Evolutionary conservation across 2,888 invertebrate genomes (phyloP).

Genomic region (Rhagophthalmus giganteus): DNA sequence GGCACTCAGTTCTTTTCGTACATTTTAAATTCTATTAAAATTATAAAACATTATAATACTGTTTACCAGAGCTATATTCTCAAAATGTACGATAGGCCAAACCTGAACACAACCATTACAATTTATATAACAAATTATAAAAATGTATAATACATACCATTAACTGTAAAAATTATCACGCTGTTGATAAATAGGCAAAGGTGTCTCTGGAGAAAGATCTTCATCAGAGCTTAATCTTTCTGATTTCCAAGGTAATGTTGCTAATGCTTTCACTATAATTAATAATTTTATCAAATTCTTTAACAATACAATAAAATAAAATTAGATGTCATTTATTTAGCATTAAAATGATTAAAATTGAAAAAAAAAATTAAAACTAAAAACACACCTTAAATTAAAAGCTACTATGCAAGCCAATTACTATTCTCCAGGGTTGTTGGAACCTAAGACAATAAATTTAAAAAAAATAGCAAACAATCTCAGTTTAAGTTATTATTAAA

Average conservation of each 20-base stretch:
- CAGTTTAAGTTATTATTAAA: no score
- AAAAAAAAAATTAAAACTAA: slow-evolving; percentile 14
- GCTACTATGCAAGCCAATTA: slow-evolving; percentile 41
- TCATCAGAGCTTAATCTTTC: slow-evolving; percentile 63
- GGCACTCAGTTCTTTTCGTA: slow-evolving; percentile 47
- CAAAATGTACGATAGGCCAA: slow-evolving; percentile 42
- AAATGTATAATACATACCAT: slow-evolving; percentile 37
- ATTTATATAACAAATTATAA: slow-evolving; percentile 46
- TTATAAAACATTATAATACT: slow-evolving; percentile 29
- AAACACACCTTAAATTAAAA: slow-evolving; percentile 40
- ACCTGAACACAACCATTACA: slow-evolving; percentile 46
- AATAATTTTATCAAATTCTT: background rate
- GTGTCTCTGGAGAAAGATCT: slow-evolving; percentile 74
- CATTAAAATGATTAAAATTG: slow-evolving; percentile 6
- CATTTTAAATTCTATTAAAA: slow-evolving; percentile 28
- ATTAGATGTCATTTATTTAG: background rate
- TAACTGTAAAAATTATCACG: slow-evolving; percentile 77
- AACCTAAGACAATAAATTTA: slow-evolving; percentile 50
- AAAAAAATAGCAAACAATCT: no score
- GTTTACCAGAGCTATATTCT: slow-evolving; percentile 26
- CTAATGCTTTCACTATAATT: slow-evolving; percentile 67
- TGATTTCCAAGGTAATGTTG: slow-evolving; percentile 65
- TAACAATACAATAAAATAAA: background rate
- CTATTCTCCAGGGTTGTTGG: slow-evolving; percentile 49
- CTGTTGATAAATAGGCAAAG: slow-evolving; percentile 83